Conservation (phyloP, 2,797 vertebrate species). For the Acrocephalus scirpaceus region DNA sequence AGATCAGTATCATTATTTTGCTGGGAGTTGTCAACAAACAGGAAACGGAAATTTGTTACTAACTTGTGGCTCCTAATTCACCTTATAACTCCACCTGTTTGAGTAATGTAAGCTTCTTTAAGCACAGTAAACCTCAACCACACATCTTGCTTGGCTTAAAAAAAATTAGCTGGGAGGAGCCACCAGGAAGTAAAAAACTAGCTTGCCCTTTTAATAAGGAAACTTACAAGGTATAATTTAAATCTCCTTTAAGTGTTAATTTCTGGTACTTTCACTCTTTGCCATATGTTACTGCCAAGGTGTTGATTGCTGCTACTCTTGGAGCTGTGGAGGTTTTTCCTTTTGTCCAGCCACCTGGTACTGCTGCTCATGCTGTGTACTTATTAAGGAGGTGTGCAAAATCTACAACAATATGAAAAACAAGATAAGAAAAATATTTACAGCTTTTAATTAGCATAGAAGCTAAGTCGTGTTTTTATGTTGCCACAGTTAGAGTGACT, state of each 20-base stretch:
- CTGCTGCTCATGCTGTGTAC: fast-evolving
- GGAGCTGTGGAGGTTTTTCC: neutral
- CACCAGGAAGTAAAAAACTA: neutral
- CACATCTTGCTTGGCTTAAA: neutral
- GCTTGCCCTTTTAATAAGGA: neutral
- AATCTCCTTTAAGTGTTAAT: neutral
- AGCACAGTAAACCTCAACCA: conserved; percentile 3
- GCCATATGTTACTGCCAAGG: neutral
- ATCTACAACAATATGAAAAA: neutral
- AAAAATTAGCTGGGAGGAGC: neutral
- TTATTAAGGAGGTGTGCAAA: neutral
- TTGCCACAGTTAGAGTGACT: fast-evolving
- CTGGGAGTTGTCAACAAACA: neutral
- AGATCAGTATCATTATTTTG: neutral
- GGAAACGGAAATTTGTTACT: neutral
- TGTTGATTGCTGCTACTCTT: neutral
- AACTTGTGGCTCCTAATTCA: neutral
- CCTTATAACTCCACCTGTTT: neutral
- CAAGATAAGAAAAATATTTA: neutral
- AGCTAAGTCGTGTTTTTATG: neutral
- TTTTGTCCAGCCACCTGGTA: neutral
- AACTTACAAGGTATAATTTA: neutral
- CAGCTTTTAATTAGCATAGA: neutral
- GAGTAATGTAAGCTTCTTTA: neutral
- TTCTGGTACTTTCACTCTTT: neutral